phyloP scores from a whole-genome alignment of 2,113 vertebrate genomes.

The Chrysemys picta region DNA sequence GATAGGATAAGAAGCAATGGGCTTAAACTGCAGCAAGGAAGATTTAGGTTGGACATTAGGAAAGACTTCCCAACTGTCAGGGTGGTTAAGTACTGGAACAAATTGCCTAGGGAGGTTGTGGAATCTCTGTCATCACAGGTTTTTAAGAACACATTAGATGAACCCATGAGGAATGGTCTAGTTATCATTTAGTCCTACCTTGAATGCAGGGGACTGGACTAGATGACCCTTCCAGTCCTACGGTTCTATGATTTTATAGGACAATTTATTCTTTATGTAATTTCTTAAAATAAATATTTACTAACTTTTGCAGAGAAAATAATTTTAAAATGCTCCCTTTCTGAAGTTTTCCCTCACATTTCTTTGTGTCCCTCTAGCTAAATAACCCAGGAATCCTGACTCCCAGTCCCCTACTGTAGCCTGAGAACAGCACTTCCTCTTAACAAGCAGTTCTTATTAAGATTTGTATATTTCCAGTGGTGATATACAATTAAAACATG shows the following conservation, averaged over 20 bases:
- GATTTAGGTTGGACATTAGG: background rate
- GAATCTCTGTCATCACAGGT: background rate
- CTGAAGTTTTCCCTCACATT: background rate
- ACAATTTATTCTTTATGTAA: background rate
- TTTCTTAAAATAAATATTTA: background rate
- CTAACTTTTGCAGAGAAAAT: background rate
- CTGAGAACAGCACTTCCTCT: background rate
- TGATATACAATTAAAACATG: background rate
- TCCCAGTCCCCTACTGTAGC: background rate
- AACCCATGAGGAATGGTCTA: background rate
- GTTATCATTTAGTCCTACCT: background rate
- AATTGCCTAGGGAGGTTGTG: background rate
- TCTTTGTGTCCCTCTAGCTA: background rate
- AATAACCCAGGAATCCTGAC: background rate
- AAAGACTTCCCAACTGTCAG: background rate
- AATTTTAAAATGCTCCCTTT: background rate
- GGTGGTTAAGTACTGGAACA: background rate
- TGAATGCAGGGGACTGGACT: background rate
- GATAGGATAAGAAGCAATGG: background rate
- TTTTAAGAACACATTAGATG: background rate
- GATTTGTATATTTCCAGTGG: background rate
- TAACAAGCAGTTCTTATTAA: background rate
- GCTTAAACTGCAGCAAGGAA: background rate
- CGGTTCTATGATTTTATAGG: background rate
- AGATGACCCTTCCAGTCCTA: background rate